Percentiles rank a stretch among this genome's conserved stretches.
These are phyloP conservation scores for Myrmecophaga tridactyla DNA, from an alignment of 2,113 vertebrate species.

Conservation along the genomic window DNA sequence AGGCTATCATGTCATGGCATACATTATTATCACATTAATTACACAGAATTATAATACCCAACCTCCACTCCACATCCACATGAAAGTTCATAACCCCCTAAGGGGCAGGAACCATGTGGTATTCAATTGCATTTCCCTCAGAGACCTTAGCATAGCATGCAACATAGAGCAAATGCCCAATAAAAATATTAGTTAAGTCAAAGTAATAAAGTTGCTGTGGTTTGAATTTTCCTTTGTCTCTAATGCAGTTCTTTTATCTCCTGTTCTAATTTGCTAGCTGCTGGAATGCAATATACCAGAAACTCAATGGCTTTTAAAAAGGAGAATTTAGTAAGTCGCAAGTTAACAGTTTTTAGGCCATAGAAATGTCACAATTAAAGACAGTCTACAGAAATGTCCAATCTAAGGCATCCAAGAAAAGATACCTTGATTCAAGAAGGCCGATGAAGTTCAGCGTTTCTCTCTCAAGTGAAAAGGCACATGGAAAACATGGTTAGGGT, in stretches of 20 bases:
- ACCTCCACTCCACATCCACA: neutral
- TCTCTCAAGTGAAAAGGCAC: no score
- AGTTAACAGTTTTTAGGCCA: no score
- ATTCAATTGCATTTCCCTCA: neutral
- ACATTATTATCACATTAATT: neutral
- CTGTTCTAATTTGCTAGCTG: no score
- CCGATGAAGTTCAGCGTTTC: no score
- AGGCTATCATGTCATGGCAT: neutral
- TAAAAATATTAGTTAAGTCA: neutral
- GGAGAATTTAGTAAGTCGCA: no score
- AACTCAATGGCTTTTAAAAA: no score
- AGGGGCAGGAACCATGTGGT: neutral
- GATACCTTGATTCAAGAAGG: no score
- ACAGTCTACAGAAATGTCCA: no score
- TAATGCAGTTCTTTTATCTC: neutral
- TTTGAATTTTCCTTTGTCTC: neutral
- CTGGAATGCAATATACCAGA: no score
- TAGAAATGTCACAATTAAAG: no score
- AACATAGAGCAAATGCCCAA: neutral
- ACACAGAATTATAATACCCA: neutral
- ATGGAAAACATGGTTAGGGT: no score
- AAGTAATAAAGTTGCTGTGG: neutral
- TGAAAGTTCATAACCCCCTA: neutral
- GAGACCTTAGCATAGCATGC: neutral
- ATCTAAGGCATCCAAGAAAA: no score